Conservation (phyloP, 2,888 invertebrate species). For the Perizoma affinitatum region DNA sequence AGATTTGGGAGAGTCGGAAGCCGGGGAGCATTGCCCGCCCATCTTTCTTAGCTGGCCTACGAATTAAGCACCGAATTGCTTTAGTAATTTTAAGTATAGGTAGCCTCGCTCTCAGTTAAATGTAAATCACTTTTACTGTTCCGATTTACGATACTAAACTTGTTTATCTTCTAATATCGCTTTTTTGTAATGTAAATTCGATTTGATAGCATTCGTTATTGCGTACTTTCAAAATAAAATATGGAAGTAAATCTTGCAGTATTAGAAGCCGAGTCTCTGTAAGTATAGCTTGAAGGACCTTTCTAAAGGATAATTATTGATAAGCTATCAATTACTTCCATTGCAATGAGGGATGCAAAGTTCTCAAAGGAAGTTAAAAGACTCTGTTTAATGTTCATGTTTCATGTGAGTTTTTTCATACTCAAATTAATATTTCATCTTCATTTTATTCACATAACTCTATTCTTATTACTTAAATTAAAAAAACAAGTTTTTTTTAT, state of each 20-base stretch:
- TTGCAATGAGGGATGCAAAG: too few species aligned
- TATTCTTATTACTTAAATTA: too few species aligned
- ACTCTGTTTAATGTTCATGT: too few species aligned
- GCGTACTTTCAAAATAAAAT: slow-evolving; percentile 24
- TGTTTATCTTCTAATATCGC: slow-evolving; percentile 63
- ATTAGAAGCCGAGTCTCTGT: neutral
- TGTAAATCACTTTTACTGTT: slow-evolving; percentile 82
- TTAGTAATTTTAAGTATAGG: slow-evolving; percentile 81
- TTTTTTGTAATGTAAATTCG: slow-evolving; percentile 57
- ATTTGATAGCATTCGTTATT: slow-evolving; percentile 39
- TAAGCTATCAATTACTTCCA: too few species aligned
- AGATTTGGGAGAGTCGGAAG: slow-evolving; percentile 48
- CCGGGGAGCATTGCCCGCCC: slow-evolving; percentile 68
- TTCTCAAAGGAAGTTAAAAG: too few species aligned
- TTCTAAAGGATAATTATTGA: neutral
- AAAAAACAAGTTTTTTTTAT: too few species aligned
- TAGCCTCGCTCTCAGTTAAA: slow-evolving; percentile 76
- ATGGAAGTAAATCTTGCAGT: neutral
- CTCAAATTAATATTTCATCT: too few species aligned
- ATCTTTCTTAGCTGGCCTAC: slow-evolving; percentile 81
- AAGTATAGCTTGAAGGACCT: neutral
- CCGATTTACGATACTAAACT: slow-evolving; percentile 72
- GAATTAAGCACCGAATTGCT: slow-evolving; percentile 83
- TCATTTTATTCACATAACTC: too few species aligned
- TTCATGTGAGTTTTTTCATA: too few species aligned